A percentile compares a stretch with the other conserved stretches of the same genome.
Evolutionary conservation across 2,113 vertebrate species (phyloP).

Genomic region (Nicator chloris): DNA sequence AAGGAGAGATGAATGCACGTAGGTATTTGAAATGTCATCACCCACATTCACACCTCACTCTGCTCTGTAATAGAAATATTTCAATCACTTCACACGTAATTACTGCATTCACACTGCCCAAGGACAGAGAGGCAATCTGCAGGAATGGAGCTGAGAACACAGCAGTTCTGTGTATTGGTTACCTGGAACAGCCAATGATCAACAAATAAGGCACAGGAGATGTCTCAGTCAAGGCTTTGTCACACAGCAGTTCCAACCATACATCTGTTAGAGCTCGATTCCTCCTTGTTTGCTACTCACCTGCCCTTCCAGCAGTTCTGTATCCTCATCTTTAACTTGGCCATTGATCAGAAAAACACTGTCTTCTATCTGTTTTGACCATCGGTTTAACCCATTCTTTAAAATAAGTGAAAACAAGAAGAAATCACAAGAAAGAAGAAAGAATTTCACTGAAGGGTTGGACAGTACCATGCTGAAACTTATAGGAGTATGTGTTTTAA

Average conservation of each 20-base stretch:
- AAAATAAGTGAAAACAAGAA: slow-evolving; percentile 10
- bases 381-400: slow-evolving; percentile 83
- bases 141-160: not conserved
- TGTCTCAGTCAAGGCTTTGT: not conserved
- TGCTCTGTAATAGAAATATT: not conserved
- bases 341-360: slow-evolving; percentile 86
- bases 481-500: not conserved
- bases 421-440: not conserved
- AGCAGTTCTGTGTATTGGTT: not conserved
- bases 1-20: accelerated
- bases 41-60: not conserved
- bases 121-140: not conserved
- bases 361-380: slow-evolving; percentile 84
- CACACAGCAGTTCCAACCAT: not conserved
- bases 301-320: slow-evolving; percentile 83
- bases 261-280: not conserved
- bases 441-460: not conserved
- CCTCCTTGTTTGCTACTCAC: slow-evolving; percentile 58
- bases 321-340: slow-evolving; percentile 76
- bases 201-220: not conserved
- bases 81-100: not conserved
- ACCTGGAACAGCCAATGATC: not conserved
- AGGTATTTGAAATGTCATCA: not conserved
- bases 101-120: not conserved
- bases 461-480: not conserved